Evolutionary conservation across 2,797 vertebrate species (phyloP), one percentile per base, ranked within the genome.

Genomic region (Sciurus vulgaris): DNA sequence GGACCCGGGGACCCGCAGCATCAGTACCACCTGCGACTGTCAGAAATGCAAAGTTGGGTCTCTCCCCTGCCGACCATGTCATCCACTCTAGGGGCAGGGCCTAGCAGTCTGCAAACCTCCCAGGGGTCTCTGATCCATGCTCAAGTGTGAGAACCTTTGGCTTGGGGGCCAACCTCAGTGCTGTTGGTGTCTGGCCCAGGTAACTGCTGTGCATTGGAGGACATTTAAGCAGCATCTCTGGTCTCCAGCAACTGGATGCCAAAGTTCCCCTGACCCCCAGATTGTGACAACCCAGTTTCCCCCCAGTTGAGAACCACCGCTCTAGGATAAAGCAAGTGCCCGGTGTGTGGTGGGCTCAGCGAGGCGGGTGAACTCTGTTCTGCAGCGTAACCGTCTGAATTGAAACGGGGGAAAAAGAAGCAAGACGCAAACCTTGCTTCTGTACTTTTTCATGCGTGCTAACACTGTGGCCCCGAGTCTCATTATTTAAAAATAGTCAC

Each of bases 401-500:
- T 67, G 8, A 13, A 59, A 41, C 6, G 15, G 10, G 47, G 44
- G 38, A 12, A 9, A 15, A 30, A 6, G 44, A 41, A 28, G 54
- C 54, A 54, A 33, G 61, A 59, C 5, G 22, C 7, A 10, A 24
- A 30, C 20, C 59, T 56, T 22, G 20, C 54, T 47, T 41, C 44
- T 70, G 94, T 11, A 28, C 56, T 44, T 73, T n/a, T 44, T 9
- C 0, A 5, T 28, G 24, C 2, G 44, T 18, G 61, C 85, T 59
- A 73, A 76, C 89, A 49, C 72, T 1, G 26, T 63, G 85, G 65
- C 89, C 56, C n/a, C 0, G 2, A 35, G 88, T 79, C 95, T 96
- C 90, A 38, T 92, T 93, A 82, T 82, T 96, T 96, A 97, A 96
- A 97, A 97, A 96, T 96, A 97, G 94, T 82, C 93, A 33, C 69